Conservation (phyloP, 2,113 vertebrate species). For the Silurus glanis region DNA sequence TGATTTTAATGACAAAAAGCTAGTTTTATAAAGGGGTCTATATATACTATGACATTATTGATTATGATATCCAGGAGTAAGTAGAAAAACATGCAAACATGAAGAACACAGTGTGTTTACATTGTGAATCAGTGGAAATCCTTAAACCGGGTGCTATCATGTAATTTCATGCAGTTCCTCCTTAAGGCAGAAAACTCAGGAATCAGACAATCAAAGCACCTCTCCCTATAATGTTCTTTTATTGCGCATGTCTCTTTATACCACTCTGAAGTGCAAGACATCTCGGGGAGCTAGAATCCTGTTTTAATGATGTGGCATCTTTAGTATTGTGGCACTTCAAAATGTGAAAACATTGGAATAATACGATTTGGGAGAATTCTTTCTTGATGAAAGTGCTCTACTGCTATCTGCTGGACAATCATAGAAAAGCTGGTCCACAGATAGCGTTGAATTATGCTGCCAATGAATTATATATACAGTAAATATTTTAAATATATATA, state of each 20-base stretch:
- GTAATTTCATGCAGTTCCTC: not conserved
- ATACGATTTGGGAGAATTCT: not conserved
- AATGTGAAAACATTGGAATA: slow-evolving; percentile 64
- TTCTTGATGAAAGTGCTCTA: slow-evolving; percentile 42
- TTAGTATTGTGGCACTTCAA: slow-evolving; percentile 59
- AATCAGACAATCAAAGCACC: not conserved
- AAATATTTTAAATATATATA: not conserved
- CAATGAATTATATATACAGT: no score
- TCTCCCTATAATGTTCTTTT: slow-evolving; percentile 6
- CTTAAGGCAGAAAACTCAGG: not conserved
- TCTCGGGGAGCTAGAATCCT: not conserved
- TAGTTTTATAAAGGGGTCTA: no score
- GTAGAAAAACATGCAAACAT: not conserved
- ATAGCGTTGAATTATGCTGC: not conserved
- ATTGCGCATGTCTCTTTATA: not conserved
- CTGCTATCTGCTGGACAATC: slow-evolving; percentile 66
- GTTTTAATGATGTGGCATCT: slow-evolving; percentile 31
- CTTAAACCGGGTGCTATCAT: not conserved
- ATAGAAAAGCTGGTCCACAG: not conserved
- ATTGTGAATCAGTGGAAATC: not conserved
- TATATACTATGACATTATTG: not conserved
- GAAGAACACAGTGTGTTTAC: not conserved
- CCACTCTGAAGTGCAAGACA: not conserved
- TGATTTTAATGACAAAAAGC: not conserved
- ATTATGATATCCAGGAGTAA: not conserved